Base-by-base conservation (phyloP, 2,797 vertebrate species). In the Myoxocephalus aenaeus region DNA sequence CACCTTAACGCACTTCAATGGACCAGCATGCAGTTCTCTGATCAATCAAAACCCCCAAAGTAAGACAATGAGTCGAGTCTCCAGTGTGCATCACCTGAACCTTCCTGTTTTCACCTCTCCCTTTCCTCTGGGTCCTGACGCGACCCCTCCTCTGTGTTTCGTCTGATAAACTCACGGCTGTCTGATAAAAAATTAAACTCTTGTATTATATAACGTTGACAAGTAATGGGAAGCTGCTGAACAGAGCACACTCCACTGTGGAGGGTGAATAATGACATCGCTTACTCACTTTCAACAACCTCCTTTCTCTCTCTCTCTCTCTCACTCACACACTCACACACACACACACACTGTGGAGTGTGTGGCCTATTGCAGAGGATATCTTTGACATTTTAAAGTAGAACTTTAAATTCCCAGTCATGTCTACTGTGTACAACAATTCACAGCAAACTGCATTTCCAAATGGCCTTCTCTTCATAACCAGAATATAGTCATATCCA, bases 381-480 rank as follows among this genome's bases (percentile, higher is more conserved):
- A 38, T 73, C 57, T 83, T 79, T 89, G 85, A 82, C 75, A 87
- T 89, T 90, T 88, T 74, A 66, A 82, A 73, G 48, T 22, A 72
- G 32, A 73, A 42, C 29, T 82, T 79, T 76, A 59, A 61, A 57
- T 40, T 68, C 25, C 70, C 34, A 18, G 20, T 83, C 46, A 75
- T 77, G 70, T 83, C 50, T 56, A n/a, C 46, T 62, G 14, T 67
- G 22, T 79, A 82, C 61, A 88, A 44, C 70, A 68, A 70, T 80
- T 76, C 69, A 70, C n/a, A 63, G 58, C 15, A 78, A 82, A 81
- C 65, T 76, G 69, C 50, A 71, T 80, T 81, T 72, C 56, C 7
- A 46, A 40, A 75, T 70, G 27, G 7, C 40, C 67, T 56, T 69
- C 29, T 62, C 22, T 65, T 58, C 61, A 73, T 34, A 71, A 53